Evolutionary conservation across 2,888 invertebrate species (phyloP).

Genomic region (Xanthorhoe designata): DNA sequence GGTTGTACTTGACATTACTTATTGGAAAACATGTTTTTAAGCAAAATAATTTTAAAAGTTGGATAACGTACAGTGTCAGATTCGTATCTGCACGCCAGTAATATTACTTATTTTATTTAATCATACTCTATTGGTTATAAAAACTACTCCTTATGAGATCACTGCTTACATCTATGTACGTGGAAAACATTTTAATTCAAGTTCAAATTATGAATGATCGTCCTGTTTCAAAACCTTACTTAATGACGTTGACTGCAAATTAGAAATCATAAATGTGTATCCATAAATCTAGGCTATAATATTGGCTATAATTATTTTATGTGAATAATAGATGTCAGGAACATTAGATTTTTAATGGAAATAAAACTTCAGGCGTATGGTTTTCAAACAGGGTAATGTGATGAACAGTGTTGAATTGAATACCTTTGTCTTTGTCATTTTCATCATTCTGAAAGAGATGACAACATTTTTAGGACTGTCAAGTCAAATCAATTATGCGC

Average conservation of each 20-base stretch:
- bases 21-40: no score
- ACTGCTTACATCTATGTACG: constrained; percentile 8
- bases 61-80: not conserved
- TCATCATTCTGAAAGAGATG: not conserved
- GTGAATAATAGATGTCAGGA: no score
- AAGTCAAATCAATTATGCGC: not conserved
- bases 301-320: not conserved
- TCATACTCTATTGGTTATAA: constrained; percentile 12
- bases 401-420: not conserved
- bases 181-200: not conserved
- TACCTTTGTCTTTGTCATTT: not conserved
- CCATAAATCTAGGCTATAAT: not conserved
- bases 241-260: constrained; percentile 8
- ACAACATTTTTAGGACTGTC: not conserved
- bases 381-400: constrained; percentile 18
- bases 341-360: not conserved
- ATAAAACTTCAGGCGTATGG: constrained; percentile 9
- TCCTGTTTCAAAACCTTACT: constrained; percentile 22
- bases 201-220: not conserved
- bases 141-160: constrained; percentile 27
- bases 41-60: no score
- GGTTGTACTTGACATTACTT: no score
- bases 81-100: constrained; percentile 17
- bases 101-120: constrained; percentile 5
- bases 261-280: not conserved